Evolutionary conservation across 2,797 vertebrate species (phyloP).

Genomic region (Denticeps clupeoides): DNA sequence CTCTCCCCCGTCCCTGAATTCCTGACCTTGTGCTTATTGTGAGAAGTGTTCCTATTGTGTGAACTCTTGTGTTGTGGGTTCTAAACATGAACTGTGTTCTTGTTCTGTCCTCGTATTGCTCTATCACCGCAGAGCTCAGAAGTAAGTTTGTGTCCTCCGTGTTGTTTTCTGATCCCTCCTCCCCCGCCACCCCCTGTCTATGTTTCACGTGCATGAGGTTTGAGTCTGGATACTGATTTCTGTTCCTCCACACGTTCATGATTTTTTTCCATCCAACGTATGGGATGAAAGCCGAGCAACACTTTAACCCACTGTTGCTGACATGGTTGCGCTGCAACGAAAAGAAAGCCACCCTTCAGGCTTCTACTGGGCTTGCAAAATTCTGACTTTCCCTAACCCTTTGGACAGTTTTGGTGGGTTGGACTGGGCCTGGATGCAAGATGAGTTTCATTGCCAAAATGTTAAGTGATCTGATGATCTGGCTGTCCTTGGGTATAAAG

Average conservation of each 20-base stretch:
- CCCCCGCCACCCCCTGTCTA: slow-evolving; percentile 55
- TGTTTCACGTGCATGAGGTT: slow-evolving; percentile 63
- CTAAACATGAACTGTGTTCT: slow-evolving; percentile 79
- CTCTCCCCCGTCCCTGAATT: slow-evolving; percentile 15
- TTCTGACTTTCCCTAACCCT: too few species aligned
- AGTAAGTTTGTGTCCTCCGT: slow-evolving; percentile 81
- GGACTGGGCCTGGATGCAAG: too few species aligned
- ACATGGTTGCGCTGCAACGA: too few species aligned
- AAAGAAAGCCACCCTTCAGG: too few species aligned
- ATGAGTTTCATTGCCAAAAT: neutral
- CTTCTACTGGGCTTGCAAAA: too few species aligned
- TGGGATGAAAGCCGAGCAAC: slow-evolving; percentile 39
- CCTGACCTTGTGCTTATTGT: slow-evolving; percentile 42
- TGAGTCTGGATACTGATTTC: slow-evolving; percentile 47
- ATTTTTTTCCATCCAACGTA: slow-evolving; percentile 42
- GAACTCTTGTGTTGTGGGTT: slow-evolving; percentile 56
- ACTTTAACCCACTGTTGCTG: slow-evolving; percentile 14
- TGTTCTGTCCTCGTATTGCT: slow-evolving; percentile 82
- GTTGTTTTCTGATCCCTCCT: slow-evolving; percentile 36
- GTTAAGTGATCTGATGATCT: too few species aligned
- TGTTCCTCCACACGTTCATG: slow-evolving; percentile 30
- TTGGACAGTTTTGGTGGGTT: too few species aligned
- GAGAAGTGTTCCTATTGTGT: slow-evolving; percentile 54
- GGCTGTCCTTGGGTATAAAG: neutral
- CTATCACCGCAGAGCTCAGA: slow-evolving; percentile 87